Evolutionary conservation across 2,888 invertebrate species (phyloP), one percentile per base, ranked within the genome.

Genomic region (Cyclophora punctaria): DNA sequence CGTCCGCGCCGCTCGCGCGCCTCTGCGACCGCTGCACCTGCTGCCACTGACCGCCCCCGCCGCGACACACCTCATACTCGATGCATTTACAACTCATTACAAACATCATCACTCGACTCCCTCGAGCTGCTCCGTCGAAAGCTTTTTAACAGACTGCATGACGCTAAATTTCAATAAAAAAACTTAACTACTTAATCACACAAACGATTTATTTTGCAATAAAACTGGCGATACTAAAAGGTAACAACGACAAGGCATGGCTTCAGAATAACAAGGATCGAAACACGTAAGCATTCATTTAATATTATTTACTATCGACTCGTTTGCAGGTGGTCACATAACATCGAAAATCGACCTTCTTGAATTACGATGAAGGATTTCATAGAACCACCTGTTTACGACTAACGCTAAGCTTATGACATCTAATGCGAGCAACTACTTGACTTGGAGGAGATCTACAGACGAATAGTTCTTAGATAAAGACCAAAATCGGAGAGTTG

Each of bases 221-320:
- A 54, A 58, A 58, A 58, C 62, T 5, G 56, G 55, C 61, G 57
- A 68, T 71, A 44, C 73, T 72, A 70, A 45, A 64, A 69, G 64
- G 69, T 74, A 75, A 73, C 67, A 60, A 57, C 66, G 66, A 64
- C 75, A 71, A 76, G 79, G 87, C 87, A 87, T 88, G 88, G 87
- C 86, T 87, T 86, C 84, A 78, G 73, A 79, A 75, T 85, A 84
- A 84, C 78, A 64, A 73, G 82, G 79, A 80, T 57, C 72, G 69
- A 72, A 62, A 78, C 71, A 76, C 71, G 81, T 81, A 81, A 81
- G 81, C 80, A 79, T 76, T 63, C 48, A 57, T 58, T 59, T 54
- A 56, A 61, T 66, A 67, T 66, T 64, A 64, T 68, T 66, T 37
- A 66, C 59, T 57, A 56, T 49, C 56, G 42, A 58, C 48, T 60